phyloP scores from a whole-genome alignment of 2,113 vertebrate genomes.

The Istiophorus platypterus region DNA sequence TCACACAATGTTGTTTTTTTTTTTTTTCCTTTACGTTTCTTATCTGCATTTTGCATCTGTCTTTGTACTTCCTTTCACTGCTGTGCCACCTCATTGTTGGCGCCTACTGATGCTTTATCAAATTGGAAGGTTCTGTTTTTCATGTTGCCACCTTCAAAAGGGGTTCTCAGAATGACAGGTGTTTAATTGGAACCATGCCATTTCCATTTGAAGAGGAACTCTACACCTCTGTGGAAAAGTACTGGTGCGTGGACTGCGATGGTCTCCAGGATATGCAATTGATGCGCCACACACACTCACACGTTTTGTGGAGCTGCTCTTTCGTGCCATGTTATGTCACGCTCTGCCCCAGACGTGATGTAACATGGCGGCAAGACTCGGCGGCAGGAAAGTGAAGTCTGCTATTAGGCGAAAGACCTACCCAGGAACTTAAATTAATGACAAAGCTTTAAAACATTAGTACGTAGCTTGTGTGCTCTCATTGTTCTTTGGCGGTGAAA shows the following conservation, averaged over 20 bases:
- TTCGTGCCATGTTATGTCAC: slow-evolving; percentile 5
- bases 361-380: background rate
- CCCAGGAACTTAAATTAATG: background rate
- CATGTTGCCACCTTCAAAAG: background rate
- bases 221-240: background rate
- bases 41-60: background rate
- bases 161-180: background rate
- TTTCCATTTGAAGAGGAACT: background rate
- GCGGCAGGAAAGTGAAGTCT: background rate
- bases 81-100: background rate
- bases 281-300: background rate
- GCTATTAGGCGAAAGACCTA: too few species aligned
- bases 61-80: background rate
- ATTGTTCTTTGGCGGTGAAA: background rate
- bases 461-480: background rate
- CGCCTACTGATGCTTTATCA: background rate
- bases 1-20: background rate
- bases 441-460: background rate
- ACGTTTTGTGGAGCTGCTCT: background rate
- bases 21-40: background rate
- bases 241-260: background rate
- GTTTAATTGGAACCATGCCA: background rate
- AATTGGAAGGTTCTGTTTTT: background rate
- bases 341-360: background rate
- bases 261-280: background rate